Conservation (phyloP, 2,888 invertebrate species). For the Isotomurus palustris region DNA sequence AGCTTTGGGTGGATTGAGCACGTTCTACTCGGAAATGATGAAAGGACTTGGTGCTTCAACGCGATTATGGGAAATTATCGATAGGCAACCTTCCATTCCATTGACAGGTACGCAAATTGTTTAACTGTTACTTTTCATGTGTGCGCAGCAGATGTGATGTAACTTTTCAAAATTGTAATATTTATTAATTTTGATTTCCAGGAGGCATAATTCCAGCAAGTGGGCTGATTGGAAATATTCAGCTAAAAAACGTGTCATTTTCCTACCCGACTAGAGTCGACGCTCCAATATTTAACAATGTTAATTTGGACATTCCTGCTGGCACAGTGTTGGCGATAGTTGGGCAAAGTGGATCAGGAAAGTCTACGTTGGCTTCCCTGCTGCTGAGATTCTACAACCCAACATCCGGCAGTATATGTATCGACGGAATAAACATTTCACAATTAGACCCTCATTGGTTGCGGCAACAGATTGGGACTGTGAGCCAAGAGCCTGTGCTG, state of each 20-base stretch:
- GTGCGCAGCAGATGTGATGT: background rate
- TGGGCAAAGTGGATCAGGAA: conserved; percentile 90
- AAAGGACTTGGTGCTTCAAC: conserved; percentile 84
- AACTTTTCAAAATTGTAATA: background rate
- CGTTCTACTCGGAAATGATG: conserved; percentile 90
- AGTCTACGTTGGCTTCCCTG: conserved; percentile 82
- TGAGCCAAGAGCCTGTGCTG: conserved; percentile 88
- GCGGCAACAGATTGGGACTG: conserved; percentile 78
- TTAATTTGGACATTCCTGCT: conserved; percentile 63
- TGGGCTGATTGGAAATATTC: conserved; percentile 64
- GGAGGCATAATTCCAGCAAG: conserved; percentile 60
- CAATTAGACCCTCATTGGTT: conserved; percentile 78
- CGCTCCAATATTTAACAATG: conserved; percentile 59
- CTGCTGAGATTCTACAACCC: conserved; percentile 85
- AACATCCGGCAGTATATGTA: conserved; percentile 60
- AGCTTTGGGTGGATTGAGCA: conserved; percentile 82
- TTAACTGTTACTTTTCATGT: background rate
- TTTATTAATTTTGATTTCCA: conserved; percentile 48
- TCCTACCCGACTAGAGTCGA: conserved; percentile 65
- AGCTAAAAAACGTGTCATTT: conserved; percentile 69
- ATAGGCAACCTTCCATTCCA: conserved; percentile 72
- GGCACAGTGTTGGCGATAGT: conserved; percentile 76
- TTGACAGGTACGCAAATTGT: conserved; percentile 56
- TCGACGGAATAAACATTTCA: conserved; percentile 74
- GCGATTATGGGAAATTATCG: conserved; percentile 83